Base-by-base conservation (phyloP, 1,140 invertebrate species). In the Stegodyphus dumicola region DNA sequence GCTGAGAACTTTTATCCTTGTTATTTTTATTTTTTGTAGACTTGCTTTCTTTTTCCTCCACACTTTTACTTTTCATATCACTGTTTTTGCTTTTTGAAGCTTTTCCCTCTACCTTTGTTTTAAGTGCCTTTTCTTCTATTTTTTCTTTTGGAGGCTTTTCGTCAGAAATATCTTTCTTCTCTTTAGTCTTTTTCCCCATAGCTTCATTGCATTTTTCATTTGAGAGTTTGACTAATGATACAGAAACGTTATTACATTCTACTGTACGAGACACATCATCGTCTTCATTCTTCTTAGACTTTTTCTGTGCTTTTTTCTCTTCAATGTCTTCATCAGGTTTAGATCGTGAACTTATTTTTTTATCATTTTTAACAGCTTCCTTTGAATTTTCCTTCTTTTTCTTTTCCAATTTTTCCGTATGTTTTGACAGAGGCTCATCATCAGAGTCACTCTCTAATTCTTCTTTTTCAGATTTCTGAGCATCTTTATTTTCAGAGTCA, bases 131-230 rank as follows among this genome's bases (percentile, higher is more conserved):
- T 51, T 77, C 75, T 10, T 77, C 49, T 7, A 6, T n/a, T 77
- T 66, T 77, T 9, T 51, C 33, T 48, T 76, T 60, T 7, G 53
- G 10, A 9, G 17, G 13, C 11, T 49, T 77, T 60, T 80, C 53
- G 5, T 70, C 53, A 60, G 6, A 15, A 60, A 15, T 33, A 67
- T 80, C 78, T 17, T 80, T 66, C 53, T 83, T 51, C 0, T 74
- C 79, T 53, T 83, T 66, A 49, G 33, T 73, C 18, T 66, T 53
- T 51, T 73, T 83, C 17, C 17, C 15, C 71, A 83, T 83, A n/a
- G 79, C 79, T 52, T 83, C 79, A 7, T 74, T 71, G 51, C 9
- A 77, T 10, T n/a, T 85, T 84, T 85, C 51, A 67, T 77, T 60
- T 51, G 48, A 67, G 0, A 85, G 18, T 49, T 76, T 76, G 15